Conservation (phyloP, 2,797 vertebrate genomes). For the Myotis daubentonii region DNA sequence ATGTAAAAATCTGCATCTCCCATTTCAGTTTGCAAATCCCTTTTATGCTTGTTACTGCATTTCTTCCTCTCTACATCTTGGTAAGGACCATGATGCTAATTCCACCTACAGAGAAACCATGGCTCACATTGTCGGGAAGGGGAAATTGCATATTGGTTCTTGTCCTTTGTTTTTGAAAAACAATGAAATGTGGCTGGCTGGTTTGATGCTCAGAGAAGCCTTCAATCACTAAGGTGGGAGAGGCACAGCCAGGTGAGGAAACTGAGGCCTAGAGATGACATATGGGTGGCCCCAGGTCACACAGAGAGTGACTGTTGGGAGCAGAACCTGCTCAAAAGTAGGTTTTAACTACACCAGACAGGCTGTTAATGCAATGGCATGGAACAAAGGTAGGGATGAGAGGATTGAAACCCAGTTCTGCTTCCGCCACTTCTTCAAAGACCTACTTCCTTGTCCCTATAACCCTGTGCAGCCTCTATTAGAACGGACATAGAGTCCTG, state of each 20-base stretch:
- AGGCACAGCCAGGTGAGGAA: not conserved
- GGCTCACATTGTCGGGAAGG: not conserved
- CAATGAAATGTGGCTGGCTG: not conserved
- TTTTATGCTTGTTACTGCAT: not conserved
- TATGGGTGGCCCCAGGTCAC: not conserved
- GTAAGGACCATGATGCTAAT: not conserved
- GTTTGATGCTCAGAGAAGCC: not conserved
- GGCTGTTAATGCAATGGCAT: no score
- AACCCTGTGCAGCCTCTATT: not conserved
- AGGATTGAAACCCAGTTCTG: not conserved
- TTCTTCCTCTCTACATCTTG: not conserved
- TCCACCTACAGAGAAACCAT: not conserved
- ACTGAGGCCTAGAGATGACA: not conserved
- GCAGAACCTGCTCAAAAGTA: not conserved
- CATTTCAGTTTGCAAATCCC: conserved; percentile 39
- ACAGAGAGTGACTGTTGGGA: not conserved
- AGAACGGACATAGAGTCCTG: not conserved
- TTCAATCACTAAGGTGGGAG: not conserved
- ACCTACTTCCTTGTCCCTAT: not conserved
- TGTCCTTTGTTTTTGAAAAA: not conserved
- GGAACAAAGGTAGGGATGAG: not conserved
- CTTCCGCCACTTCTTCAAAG: not conserved
- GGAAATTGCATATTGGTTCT: not conserved
- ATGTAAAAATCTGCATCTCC: not conserved
- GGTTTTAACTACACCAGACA: not conserved